Base-by-base conservation (phyloP, 2,113 vertebrate genomes). In the Maccullochella peelii region DNA sequence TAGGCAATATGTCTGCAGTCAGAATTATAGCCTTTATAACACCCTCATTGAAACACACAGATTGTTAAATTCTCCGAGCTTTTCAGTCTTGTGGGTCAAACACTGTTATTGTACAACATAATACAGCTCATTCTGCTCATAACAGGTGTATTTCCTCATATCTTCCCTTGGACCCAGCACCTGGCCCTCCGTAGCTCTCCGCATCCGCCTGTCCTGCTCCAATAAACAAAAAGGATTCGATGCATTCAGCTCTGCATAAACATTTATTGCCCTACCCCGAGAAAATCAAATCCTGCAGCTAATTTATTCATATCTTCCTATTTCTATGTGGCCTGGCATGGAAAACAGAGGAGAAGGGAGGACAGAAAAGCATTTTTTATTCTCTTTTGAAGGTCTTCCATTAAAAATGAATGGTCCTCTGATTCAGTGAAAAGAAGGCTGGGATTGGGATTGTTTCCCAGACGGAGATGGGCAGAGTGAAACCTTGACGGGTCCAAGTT, bases 331-430 rank as follows among this genome's bases (percentile, higher is more conserved):
- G 75, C 59, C 76, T 73, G 75, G 71, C 87, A 83, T 63, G 82
- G 68, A 89, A 93, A 80, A 82, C 9, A 36, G 30, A 47, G 65
- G 25, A 76, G 44, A 82, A 33, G 65, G 16, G 55, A 38, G 50
- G 30, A 72, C 16, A 83, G 75, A 82, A 86, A 73, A 59, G 82
- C 55, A 5, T 63, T 78, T 65, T 30, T 30, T 21, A 27, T 25
- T 20, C 16, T 50, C 65, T 84, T 88, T 80, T 90, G 77, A 86
- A 91, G 83, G 76, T 65, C 70, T 83, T 87, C 77, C 88, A 92
- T 93, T 88, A 90, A 94, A 94, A 89, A 92, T 91, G 76, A 93
- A 95, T 87, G 83, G 65, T 58, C 68, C 67, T 86, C 73, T 86
- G 82, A 84, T 85, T 86, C 14, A 16, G 63, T 77, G 73, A 80